phyloP scores from a whole-genome alignment of 2,797 vertebrate species.

The Botia almorhae region DNA sequence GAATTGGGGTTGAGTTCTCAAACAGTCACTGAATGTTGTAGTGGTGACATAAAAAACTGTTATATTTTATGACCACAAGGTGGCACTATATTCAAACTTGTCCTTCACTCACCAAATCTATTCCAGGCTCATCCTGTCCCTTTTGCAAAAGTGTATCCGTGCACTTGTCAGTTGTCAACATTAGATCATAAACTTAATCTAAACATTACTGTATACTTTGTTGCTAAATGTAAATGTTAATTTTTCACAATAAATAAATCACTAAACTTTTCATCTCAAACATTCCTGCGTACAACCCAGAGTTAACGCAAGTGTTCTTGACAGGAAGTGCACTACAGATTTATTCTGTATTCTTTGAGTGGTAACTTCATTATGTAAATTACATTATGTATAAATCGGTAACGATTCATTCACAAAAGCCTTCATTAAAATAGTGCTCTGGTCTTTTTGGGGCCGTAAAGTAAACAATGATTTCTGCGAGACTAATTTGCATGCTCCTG shows the following conservation, averaged over 20 bases:
- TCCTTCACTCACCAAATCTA: not conserved
- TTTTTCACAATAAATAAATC: not conserved
- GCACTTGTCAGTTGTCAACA: slow-evolving; percentile 32
- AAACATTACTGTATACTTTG: not conserved
- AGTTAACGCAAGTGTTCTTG: not conserved
- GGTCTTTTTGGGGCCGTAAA: not conserved
- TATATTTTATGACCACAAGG: not conserved
- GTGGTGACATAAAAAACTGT: not conserved
- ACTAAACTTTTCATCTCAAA: not conserved
- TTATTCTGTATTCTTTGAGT: too few species aligned
- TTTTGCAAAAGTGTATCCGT: slow-evolving; percentile 10
- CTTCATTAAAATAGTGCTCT: slow-evolving; percentile 16
- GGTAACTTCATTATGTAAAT: too few species aligned
- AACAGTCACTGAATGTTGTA: not conserved
- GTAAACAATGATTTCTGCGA: slow-evolving; percentile 29
- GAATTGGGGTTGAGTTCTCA: not conserved
- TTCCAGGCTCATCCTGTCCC: not conserved
- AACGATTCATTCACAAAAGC: slow-evolving; percentile 13
- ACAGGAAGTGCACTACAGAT: not conserved
- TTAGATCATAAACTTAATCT: not conserved
- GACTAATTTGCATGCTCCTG: slow-evolving; percentile 25
- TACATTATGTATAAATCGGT: not conserved
- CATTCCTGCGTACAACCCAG: not conserved
- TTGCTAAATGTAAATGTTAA: not conserved
- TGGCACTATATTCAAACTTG: slow-evolving; percentile 11